These are phyloP conservation scores for Mythimna vitellina DNA, from an alignment of 2,888 invertebrate species.

Conservation along the genomic window DNA sequence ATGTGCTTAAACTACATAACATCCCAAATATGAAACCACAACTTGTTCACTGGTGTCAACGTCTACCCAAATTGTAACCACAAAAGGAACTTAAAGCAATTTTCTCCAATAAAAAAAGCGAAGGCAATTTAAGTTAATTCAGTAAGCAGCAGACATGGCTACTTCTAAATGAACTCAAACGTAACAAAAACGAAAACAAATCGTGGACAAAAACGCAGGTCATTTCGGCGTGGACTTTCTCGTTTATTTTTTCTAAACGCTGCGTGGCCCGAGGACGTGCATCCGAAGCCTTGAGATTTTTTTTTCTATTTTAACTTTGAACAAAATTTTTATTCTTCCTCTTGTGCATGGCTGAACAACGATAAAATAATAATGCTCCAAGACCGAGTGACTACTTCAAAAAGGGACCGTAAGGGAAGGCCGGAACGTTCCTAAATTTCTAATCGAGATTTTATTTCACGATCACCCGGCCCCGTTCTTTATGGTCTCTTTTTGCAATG, in stretches of 20 bases:
- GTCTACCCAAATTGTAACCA: conserved; percentile 74
- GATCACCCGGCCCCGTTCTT: conserved; percentile 80
- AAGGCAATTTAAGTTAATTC: conserved; percentile 89
- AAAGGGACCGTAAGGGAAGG: conserved; percentile 84
- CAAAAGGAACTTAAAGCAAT: conserved; percentile 79
- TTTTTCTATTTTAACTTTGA: conserved; percentile 79
- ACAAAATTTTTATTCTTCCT: conserved; percentile 84
- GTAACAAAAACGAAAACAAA: conserved; percentile 90
- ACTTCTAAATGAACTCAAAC: conserved; percentile 90
- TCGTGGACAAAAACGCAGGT: conserved; percentile 90
- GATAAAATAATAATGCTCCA: conserved; percentile 88
- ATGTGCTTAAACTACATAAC: conserved; percentile 11
- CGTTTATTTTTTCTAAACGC: conserved; percentile 88
- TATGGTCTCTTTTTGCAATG: conserved; percentile 82
- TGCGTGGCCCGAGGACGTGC: conserved; percentile 86
- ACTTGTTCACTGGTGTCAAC: conserved; percentile 67
- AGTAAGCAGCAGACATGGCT: conserved; percentile 89
- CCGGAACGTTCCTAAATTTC: conserved; percentile 84
- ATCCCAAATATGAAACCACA: conserved; percentile 53
- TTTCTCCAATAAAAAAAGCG: conserved; percentile 79
- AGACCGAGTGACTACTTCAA: conserved; percentile 75
- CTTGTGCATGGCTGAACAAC: conserved; percentile 85
- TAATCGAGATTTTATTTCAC: conserved; percentile 86
- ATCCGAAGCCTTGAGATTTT: conserved; percentile 86
- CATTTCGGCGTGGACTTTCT: conserved; percentile 88